Evolutionary conservation across 2,113 vertebrate species (phyloP).

Genomic region (Hyperopisus bebe): DNA sequence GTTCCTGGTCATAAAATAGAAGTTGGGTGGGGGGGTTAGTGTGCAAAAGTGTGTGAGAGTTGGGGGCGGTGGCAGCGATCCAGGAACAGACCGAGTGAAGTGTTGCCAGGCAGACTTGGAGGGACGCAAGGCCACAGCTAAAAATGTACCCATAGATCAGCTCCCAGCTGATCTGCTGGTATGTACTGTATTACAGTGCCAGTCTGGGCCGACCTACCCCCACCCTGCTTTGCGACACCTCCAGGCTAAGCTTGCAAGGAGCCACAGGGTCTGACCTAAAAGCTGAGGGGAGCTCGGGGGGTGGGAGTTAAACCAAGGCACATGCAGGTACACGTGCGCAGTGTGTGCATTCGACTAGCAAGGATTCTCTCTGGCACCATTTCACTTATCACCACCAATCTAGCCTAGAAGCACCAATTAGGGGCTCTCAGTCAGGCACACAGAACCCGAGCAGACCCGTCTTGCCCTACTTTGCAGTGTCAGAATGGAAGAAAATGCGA

Average conservation of each 20-base stretch:
- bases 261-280: constrained; percentile 5
- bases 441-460: neutral
- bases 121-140: constrained; percentile 67
- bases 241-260: neutral
- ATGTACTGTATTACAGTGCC: constrained; percentile 69
- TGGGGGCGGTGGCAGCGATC: constrained; percentile 31
- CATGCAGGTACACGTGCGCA: neutral
- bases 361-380: too few species aligned
- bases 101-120: constrained; percentile 70
- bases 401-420: neutral
- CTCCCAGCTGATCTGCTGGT: constrained; percentile 69
- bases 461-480: neutral
- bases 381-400: neutral
- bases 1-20: constrained; percentile 33
- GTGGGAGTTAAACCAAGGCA: neutral
- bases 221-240: neutral
- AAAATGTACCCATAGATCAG: constrained; percentile 64
- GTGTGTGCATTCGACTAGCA: neutral
- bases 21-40: constrained; percentile 29
- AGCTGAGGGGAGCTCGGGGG: neutral
- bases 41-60: constrained; percentile 38
- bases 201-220: constrained; percentile 60
- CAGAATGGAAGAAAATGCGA: neutral
- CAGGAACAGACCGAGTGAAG: constrained; percentile 43
- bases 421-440: neutral